Conservation (phyloP, 2,888 invertebrate genomes). For the Leptopilina drosophilae region DNA sequence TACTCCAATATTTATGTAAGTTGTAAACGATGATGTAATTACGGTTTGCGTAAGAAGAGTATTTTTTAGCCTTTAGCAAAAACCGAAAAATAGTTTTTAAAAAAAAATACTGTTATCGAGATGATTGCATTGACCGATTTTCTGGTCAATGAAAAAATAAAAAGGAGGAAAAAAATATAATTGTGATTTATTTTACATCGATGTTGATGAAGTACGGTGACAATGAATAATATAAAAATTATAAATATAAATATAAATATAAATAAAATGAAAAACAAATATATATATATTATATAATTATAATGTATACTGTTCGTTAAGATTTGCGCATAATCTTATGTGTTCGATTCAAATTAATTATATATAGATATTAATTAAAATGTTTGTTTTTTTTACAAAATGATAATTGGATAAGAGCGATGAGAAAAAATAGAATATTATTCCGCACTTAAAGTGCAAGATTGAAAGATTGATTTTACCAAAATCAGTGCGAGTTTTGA, state of each 20-base stretch:
- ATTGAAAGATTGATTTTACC: too few species aligned
- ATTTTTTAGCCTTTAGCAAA: constrained; percentile 59
- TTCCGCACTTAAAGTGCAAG: too few species aligned
- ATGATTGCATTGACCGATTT: constrained; percentile 63
- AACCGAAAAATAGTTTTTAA: constrained; percentile 50
- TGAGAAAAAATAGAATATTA: too few species aligned
- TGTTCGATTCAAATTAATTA: constrained; percentile 53
- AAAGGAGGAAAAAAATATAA: constrained; percentile 59
- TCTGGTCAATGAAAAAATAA: constrained; percentile 53
- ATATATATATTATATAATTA: constrained; percentile 57
- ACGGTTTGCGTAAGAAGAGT: constrained; percentile 54
- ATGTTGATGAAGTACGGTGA: constrained; percentile 63
- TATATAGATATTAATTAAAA: constrained; percentile 30
- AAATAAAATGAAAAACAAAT: constrained; percentile 20
- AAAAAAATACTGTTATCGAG: constrained; percentile 55
- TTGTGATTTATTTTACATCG: constrained; percentile 74
- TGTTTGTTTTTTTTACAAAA: too few species aligned
- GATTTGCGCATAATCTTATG: constrained; percentile 65
- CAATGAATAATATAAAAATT: constrained; percentile 58
- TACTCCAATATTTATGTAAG: constrained; percentile 62
- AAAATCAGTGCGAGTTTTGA: too few species aligned
- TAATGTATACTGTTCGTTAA: constrained; percentile 63
- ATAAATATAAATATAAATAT: too few species aligned
- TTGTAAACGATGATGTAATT: constrained; percentile 53
- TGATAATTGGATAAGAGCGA: too few species aligned